Evolutionary conservation across 2,888 invertebrate genomes (phyloP).

Genomic region (Drosophila koepferae): DNA sequence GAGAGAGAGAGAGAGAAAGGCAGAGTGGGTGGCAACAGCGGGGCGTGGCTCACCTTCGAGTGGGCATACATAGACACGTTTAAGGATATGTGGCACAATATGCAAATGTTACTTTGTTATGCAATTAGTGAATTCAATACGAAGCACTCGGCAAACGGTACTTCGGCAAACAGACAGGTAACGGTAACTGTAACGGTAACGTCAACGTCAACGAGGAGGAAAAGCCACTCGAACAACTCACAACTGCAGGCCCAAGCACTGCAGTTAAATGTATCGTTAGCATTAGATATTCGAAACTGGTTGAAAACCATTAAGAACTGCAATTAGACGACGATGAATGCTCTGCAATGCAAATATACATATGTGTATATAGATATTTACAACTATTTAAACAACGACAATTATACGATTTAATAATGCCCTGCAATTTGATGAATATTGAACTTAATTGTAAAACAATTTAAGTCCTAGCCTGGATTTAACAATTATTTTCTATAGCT

Average conservation of each 20-base stretch:
- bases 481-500: background rate
- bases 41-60: constrained; percentile 16
- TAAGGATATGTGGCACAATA: constrained; percentile 77
- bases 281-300: constrained; percentile 51
- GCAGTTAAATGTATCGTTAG: constrained; percentile 78
- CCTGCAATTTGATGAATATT: background rate
- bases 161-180: constrained; percentile 60
- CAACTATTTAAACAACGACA: background rate
- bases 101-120: constrained; percentile 82
- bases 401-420: background rate
- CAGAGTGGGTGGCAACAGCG: background rate
- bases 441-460: constrained; percentile 9
- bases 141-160: constrained; percentile 66
- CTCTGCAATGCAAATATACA: constrained; percentile 14
- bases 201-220: constrained; percentile 11
- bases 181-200: constrained; percentile 25
- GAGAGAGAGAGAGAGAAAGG: background rate
- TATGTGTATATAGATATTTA: background rate
- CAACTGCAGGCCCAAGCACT: constrained; percentile 40
- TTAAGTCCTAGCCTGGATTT: background rate
- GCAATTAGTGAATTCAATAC: constrained; percentile 83
- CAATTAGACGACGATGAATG: constrained; percentile 13
- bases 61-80: constrained; percentile 40
- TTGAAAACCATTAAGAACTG: constrained; percentile 23
- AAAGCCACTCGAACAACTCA: constrained; percentile 62